Evolutionary conservation across 2,888 invertebrate species (phyloP), one percentile per base, ranked within the genome.

Genomic region (Tetragonisca angustula): DNA sequence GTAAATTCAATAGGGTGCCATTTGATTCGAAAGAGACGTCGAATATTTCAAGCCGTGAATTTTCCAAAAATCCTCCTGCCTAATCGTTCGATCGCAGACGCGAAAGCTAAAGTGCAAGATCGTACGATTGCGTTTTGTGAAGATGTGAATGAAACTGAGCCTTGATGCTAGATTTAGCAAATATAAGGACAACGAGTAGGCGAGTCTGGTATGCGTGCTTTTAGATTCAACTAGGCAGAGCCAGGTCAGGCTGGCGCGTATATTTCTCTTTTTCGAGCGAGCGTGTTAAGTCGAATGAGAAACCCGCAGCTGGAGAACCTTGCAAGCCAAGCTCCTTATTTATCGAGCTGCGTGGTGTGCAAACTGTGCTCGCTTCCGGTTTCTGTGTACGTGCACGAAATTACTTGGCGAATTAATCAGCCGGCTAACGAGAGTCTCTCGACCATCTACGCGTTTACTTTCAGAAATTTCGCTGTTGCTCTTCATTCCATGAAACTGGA

Each of bases 171-270:
- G 27, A 1, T 62, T 62, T 32, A 19, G 4, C 32, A 19, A 61
- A 61, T 6, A 61, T 17, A 61, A 27, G 24, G 24, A 61, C 17
- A 27, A 27, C 24, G 24, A 43, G 43, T 32, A 43, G 21, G n/a
- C 68, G 19, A 68, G n/a, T 32, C 59, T 61, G 52, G 65, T 67
- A 67, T 73, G 65, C 54, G 49, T 59, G 49, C 56, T 78, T 78
- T 78, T 32, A 65, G 62, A n/a, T 65, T 70, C 43, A 71, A 77
- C 64, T 36, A 56, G n/a, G 65, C 15, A 65, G 56, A 54, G 36
- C n/a, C 21, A 49, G n/a, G 61, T 27, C 43, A 27, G 21, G 24
- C 21, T 17, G 17, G 21, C 32, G 21, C 24, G 49, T 59, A 43
- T 43, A 43, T 43, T 67, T 52, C 32, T 36, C 49, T 56, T 64